phyloP scores from a whole-genome alignment of 2,888 invertebrate genomes.

The Aphodius sticticus region DNA sequence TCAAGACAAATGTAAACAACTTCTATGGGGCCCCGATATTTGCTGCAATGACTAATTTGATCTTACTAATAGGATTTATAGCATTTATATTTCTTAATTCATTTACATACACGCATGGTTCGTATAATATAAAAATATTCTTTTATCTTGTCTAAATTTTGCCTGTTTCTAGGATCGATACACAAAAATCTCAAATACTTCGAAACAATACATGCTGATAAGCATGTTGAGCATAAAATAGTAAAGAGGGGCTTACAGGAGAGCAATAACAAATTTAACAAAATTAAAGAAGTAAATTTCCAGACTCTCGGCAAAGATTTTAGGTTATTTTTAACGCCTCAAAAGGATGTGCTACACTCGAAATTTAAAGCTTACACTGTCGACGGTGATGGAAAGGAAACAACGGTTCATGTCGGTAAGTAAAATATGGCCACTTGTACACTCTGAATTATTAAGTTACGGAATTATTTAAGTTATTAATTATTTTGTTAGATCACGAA shows the following conservation, averaged over 20 bases:
- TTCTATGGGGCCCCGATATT: background rate
- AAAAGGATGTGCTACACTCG: constrained; percentile 84
- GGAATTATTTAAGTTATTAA: too few relatives aligned
- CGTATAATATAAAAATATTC: background rate
- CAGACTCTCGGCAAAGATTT: constrained; percentile 84
- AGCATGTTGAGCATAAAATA: constrained; percentile 74
- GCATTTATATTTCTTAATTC: background rate
- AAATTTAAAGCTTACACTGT: constrained; percentile 89
- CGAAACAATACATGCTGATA: constrained; percentile 79
- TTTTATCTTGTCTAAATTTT: background rate
- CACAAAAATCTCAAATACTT: constrained; percentile 82
- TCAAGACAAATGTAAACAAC: background rate
- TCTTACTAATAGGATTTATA: background rate
- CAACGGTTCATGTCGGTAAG: constrained; percentile 82
- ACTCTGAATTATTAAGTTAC: background rate
- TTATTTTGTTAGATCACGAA: constrained; percentile 69
- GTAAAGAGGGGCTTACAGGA: constrained; percentile 84
- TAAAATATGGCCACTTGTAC: constrained; percentile 21
- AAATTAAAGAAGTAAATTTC: constrained; percentile 86
- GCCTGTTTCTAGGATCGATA: constrained; percentile 67
- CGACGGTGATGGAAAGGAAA: constrained; percentile 85
- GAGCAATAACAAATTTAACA: constrained; percentile 85
- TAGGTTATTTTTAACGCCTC: constrained; percentile 84
- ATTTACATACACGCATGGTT: background rate
- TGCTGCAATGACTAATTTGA: background rate